Evolutionary conservation across 37 sponge, comb jelly and placozoan genomes (phyloP).

Genomic region (Crambe crambe): DNA sequence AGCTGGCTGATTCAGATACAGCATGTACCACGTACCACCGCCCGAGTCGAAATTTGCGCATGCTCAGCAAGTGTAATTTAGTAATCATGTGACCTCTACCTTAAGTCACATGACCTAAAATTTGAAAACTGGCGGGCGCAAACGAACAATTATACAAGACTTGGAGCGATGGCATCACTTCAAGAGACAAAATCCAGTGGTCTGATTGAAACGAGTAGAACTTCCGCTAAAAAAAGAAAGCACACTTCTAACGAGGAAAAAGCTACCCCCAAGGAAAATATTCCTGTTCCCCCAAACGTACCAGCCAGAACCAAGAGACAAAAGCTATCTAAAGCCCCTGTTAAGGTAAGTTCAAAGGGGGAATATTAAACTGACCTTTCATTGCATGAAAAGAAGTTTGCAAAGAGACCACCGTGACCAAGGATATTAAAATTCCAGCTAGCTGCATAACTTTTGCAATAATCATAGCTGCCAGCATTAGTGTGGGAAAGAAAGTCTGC

Average conservation of each 20-base stretch:
- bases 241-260: not conserved
- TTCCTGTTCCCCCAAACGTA: not conserved
- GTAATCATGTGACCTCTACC: no score
- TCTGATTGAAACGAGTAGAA: not conserved
- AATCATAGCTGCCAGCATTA: no score
- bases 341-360: constrained; percentile 1
- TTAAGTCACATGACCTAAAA: not conserved
- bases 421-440: not conserved
- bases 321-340: not conserved
- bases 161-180: not conserved
- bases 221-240: not conserved
- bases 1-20: no score
- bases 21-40: no score
- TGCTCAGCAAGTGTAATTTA: no score
- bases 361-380: not conserved
- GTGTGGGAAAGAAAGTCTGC: no score
- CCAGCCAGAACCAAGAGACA: constrained; percentile 3
- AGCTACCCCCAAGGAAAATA: constrained; percentile 20
- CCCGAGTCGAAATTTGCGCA: no score
- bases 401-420: not conserved
- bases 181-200: not conserved
- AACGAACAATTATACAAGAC: not conserved
- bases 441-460: not conserved
- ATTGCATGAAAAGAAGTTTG: no score
- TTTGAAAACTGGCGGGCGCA: constrained; percentile 3